phyloP scores from a whole-genome alignment of 2,888 invertebrate species.

The Macrosoma leucophasiata region DNA sequence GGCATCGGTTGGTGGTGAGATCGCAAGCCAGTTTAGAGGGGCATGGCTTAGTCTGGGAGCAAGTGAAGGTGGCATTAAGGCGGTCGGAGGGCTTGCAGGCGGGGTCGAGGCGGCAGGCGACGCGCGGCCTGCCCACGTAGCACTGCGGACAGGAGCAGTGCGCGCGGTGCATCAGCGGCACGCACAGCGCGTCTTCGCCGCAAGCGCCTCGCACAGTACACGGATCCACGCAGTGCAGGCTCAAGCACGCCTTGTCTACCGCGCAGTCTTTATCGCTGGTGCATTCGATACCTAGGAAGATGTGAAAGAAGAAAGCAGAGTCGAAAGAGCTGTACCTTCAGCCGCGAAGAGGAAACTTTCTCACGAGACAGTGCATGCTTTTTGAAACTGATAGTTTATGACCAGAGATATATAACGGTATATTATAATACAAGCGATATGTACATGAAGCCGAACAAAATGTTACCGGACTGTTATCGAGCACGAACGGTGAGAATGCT shows the following conservation, averaged over 20 bases:
- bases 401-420: constrained; percentile 69
- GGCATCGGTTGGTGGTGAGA: constrained; percentile 80
- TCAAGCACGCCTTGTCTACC: constrained; percentile 93
- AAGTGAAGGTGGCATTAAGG: constrained; percentile 77
- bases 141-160: constrained; percentile 93
- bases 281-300: constrained; percentile 88
- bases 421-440: constrained; percentile 78
- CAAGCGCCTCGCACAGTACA: constrained; percentile 92
- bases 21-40: constrained; percentile 85
- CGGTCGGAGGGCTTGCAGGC: constrained; percentile 81
- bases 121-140: constrained; percentile 87
- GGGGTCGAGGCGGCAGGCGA: constrained; percentile 86
- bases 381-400: constrained; percentile 74
- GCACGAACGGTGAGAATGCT: constrained; percentile 78
- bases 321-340: constrained; percentile 87
- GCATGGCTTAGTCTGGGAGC: constrained; percentile 82
- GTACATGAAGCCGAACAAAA: constrained; percentile 76
- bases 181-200: constrained; percentile 92
- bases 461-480: constrained; percentile 71
- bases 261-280: constrained; percentile 93
- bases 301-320: constrained; percentile 76
- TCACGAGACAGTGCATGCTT: constrained; percentile 84
- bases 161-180: constrained; percentile 88
- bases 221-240: constrained; percentile 93
- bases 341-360: constrained; percentile 92